Conservation (phyloP, 2,888 invertebrate genomes). For the Neocrepidodera transversa region DNA sequence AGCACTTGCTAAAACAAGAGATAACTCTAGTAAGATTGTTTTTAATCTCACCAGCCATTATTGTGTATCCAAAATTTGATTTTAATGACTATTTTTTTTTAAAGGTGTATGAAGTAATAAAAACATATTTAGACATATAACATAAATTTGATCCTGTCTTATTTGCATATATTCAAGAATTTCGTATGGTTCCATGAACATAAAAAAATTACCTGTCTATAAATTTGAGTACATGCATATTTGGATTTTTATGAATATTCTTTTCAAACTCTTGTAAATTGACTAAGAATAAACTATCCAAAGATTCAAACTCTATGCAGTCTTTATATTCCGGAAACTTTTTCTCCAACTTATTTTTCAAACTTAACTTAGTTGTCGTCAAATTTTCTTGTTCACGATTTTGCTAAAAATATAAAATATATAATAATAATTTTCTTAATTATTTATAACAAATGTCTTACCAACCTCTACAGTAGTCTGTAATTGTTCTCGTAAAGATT, state of each 20-base stretch:
- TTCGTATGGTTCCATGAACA: no score
- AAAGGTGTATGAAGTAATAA: no score
- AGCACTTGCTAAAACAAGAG: no score
- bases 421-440: constrained; percentile 7
- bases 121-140: no score
- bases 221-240: constrained; percentile 41
- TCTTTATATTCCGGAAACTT: constrained; percentile 32
- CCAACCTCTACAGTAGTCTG: constrained; percentile 27
- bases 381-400: constrained; percentile 25
- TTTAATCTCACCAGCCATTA: no score
- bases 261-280: constrained; percentile 39
- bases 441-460: not conserved
- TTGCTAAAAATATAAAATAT: constrained; percentile 26
- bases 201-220: constrained; percentile 38
- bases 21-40: no score
- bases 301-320: constrained; percentile 35
- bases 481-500: constrained; percentile 33
- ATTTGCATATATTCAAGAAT: no score
- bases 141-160: no score
- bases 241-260: constrained; percentile 40
- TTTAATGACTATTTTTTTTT: no score
- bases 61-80: no score
- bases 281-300: constrained; percentile 33
- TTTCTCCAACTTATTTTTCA: constrained; percentile 32
- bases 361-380: constrained; percentile 21